Evolutionary conservation across 2,113 vertebrate species (phyloP).

Genomic region (Cyphomyrus discorhynchus): DNA sequence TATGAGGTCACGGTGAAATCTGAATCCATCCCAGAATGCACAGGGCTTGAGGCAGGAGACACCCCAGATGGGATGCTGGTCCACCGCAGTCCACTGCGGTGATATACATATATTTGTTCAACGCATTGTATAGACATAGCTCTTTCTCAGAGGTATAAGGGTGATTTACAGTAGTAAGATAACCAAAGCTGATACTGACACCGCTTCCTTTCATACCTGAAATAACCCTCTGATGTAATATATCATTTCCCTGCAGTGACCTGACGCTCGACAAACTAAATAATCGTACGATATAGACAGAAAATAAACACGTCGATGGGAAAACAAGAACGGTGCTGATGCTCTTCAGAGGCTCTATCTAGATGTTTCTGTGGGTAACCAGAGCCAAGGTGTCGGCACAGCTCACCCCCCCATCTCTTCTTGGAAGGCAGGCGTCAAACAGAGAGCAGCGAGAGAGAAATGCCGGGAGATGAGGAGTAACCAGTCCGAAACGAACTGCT

Average conservation of each 20-base stretch:
- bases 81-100: background rate
- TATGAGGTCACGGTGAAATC: background rate
- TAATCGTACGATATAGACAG: background rate
- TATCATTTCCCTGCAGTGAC: background rate
- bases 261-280: background rate
- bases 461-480: background rate
- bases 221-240: slow-evolving; percentile 15
- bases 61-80: background rate
- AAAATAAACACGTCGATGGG: background rate
- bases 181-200: background rate
- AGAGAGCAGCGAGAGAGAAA: background rate
- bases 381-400: background rate
- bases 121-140: background rate
- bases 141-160: slow-evolving; percentile 8
- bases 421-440: background rate
- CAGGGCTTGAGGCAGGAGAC: background rate
- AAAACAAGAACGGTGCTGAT: background rate
- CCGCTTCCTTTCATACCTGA: slow-evolving; percentile 17
- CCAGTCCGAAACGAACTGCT: background rate
- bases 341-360: background rate
- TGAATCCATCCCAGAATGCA: background rate
- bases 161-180: background rate
- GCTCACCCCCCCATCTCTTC: background rate
- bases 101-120: background rate
- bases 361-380: background rate